Conservation (phyloP, 2,888 invertebrate species). For the Meghimatium bilineatum region DNA sequence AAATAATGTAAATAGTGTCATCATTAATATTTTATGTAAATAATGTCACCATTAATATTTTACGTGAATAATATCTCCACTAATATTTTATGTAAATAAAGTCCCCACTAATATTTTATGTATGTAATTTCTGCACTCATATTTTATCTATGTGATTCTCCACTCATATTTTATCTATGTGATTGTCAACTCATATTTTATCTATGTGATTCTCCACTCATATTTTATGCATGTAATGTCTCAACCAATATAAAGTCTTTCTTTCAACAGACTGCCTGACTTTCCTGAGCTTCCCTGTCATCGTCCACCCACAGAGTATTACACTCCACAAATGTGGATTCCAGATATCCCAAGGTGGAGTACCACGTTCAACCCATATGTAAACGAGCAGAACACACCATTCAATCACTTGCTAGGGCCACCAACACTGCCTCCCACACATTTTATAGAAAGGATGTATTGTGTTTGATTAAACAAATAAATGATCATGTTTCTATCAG, state of each 20-base stretch:
- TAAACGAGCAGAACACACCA: constrained; percentile 13
- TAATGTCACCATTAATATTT: too few relatives aligned
- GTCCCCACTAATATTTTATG: too few relatives aligned
- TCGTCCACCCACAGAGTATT: constrained; percentile 31
- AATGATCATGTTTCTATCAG: not conserved
- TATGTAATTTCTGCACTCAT: too few relatives aligned
- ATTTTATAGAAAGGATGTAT: not conserved
- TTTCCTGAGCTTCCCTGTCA: constrained; percentile 28
- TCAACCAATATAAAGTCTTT: not conserved
- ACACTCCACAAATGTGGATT: constrained; percentile 15
- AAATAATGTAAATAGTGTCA: too few relatives aligned
- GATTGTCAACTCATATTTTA: too few relatives aligned
- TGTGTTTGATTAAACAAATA: not conserved
- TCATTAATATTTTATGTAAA: too few relatives aligned
- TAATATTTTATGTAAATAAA: too few relatives aligned
- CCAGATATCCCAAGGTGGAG: constrained; percentile 28
- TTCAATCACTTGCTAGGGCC: constrained; percentile 34
- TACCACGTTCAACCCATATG: constrained; percentile 19
- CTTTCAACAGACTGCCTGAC: constrained; percentile 16
- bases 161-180: too few relatives aligned
- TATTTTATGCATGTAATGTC: too few relatives aligned
- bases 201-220: too few relatives aligned
- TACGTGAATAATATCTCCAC: too few relatives aligned
- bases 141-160: too few relatives aligned
- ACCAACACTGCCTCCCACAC: not conserved